These are phyloP conservation scores for Datnioides undecimradiatus DNA, from an alignment of 2,113 vertebrate genomes.

Conservation along the genomic window DNA sequence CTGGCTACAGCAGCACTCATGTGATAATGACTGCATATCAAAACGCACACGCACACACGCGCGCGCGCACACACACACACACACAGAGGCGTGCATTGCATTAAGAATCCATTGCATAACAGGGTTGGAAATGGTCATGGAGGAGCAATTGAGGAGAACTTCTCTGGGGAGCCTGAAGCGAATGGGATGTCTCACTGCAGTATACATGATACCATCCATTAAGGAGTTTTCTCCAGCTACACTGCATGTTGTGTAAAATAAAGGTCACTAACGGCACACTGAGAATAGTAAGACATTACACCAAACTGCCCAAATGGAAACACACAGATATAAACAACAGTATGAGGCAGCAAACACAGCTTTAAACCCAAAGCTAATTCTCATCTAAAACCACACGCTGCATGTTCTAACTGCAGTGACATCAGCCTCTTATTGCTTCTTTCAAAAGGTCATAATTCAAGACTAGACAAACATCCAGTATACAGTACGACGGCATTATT, in stretches of 20 bases:
- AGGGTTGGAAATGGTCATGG: slow-evolving; percentile 7
- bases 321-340: not conserved
- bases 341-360: not conserved
- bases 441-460: slow-evolving; percentile 1
- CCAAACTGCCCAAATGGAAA: not conserved
- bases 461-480: no score
- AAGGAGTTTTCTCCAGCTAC: not conserved
- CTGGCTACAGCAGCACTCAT: slow-evolving; percentile 31
- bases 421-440: no score
- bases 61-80: slow-evolving; percentile 23
- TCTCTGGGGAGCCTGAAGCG: not conserved
- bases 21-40: slow-evolving; percentile 20
- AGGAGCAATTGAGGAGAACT: slow-evolving; percentile 24
- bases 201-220: slow-evolving; percentile 13
- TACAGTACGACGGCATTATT: no score
- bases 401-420: no score
- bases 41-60: slow-evolving; percentile 9
- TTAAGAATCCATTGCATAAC: slow-evolving; percentile 42
- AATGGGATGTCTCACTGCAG: slow-evolving; percentile 16
- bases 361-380: not conserved
- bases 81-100: not conserved
- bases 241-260: not conserved
- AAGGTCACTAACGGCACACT: not conserved
- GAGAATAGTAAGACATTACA: not conserved
- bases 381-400: no score